Conservation (phyloP, 2,113 vertebrate species). For the Paramisgurnus dabryanus region DNA sequence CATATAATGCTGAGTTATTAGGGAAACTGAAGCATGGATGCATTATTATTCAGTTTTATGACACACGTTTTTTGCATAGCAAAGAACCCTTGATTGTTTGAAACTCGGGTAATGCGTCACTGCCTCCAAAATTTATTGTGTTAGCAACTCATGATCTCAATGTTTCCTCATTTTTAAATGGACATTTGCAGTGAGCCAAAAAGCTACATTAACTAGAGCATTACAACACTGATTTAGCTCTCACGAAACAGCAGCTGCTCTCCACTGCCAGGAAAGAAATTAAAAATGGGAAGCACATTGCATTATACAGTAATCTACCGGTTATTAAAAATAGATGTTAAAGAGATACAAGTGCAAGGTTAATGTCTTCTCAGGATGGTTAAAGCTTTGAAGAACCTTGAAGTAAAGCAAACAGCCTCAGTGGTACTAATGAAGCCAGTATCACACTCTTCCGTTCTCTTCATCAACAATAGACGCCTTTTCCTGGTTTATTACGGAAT, state of each 20-base stretch:
- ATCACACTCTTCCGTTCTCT: slow-evolving; percentile 67
- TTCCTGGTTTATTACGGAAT: slow-evolving; percentile 71
- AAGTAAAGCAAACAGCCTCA: slow-evolving; percentile 20
- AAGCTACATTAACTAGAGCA: slow-evolving; percentile 40
- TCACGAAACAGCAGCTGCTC: slow-evolving; percentile 29
- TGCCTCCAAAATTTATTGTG: slow-evolving; percentile 39
- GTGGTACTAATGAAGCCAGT: slow-evolving; percentile 51
- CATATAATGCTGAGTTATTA: slow-evolving; percentile 34
- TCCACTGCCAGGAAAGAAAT: slow-evolving; percentile 24
- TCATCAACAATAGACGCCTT: slow-evolving; percentile 70
- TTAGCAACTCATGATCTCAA: slow-evolving; percentile 49
- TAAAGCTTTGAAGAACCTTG: slow-evolving; percentile 5
- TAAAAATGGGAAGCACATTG: slow-evolving; percentile 40
- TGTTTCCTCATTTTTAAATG: slow-evolving; percentile 53
- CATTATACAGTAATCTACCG: slow-evolving; percentile 23
- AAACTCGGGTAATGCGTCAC: slow-evolving; percentile 30
- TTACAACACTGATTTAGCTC: slow-evolving; percentile 29
- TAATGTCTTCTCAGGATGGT: slow-evolving; percentile 50
- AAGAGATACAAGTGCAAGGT: slow-evolving; percentile 36
- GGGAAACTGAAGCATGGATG: neutral
- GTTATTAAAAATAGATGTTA: slow-evolving; percentile 52
- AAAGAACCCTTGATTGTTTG: neutral
- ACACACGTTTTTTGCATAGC: slow-evolving; percentile 31
- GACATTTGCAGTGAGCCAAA: slow-evolving; percentile 17
- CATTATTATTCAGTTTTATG: slow-evolving; percentile 41